Evolutionary conservation across 2,113 vertebrate genomes (phyloP).

Genomic region (Beaufortia kweichowensis): DNA sequence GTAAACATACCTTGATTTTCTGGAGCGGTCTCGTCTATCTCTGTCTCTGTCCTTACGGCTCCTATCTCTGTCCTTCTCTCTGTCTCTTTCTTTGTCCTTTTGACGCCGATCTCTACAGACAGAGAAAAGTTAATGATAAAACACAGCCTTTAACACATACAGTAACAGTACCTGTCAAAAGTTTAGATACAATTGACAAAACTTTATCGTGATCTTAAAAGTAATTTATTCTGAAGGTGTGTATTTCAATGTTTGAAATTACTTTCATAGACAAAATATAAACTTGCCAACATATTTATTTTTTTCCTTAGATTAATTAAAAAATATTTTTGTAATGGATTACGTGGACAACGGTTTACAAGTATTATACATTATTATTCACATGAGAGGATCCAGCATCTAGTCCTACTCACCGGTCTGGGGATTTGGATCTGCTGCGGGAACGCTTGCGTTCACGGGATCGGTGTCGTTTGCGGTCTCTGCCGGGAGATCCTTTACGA

Average conservation of each 20-base stretch:
- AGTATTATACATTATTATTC: not conserved
- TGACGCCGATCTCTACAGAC: slow-evolving; percentile 82
- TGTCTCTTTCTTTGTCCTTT: slow-evolving; percentile 83
- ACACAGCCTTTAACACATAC: not conserved
- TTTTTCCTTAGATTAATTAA: too few species aligned
- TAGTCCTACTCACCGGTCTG: slow-evolving; percentile 78
- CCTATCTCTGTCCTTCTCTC: slow-evolving; percentile 77
- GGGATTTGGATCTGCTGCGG: slow-evolving; percentile 85
- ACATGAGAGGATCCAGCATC: not conserved
- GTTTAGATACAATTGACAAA: too few species aligned
- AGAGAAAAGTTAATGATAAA: not conserved
- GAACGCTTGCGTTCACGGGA: slow-evolving; percentile 85
- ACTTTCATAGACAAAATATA: too few species aligned
- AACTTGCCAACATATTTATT: too few species aligned
- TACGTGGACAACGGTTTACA: too few species aligned
- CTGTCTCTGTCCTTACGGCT: slow-evolving; percentile 83
- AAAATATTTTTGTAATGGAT: too few species aligned
- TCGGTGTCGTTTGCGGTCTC: slow-evolving; percentile 85
- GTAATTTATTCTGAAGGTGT: too few species aligned
- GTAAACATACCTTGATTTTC: slow-evolving; percentile 79
- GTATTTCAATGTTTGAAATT: too few species aligned
- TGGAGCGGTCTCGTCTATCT: slow-evolving; percentile 84
- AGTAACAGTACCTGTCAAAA: too few species aligned
- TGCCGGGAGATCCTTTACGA: slow-evolving; percentile 82
- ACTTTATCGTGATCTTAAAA: too few species aligned